A percentile compares a stretch with the other conserved stretches of the same genome.
Conservation (phyloP, 1,140 invertebrate genomes). For the Cotesia chilonis region DNA sequence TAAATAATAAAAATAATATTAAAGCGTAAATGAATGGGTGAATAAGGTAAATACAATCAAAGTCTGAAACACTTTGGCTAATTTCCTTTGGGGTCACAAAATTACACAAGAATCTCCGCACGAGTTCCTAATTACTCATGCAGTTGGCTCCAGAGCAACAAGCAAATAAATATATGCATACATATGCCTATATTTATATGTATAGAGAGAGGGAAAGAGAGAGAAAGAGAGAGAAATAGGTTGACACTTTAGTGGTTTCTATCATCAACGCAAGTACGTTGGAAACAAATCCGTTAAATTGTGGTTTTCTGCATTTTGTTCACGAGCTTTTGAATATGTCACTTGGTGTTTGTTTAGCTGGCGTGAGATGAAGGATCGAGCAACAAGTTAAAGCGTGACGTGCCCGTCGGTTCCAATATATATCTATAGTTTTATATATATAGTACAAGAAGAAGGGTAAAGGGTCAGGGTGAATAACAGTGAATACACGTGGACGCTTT, state of each 20-base stretch:
- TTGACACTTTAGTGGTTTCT: no score
- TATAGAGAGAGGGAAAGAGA: no score
- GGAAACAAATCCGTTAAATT: background rate
- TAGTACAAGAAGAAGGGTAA: background rate
- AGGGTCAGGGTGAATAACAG: background rate
- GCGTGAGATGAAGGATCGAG: constrained; percentile 14
- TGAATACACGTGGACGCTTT: constrained; percentile 9
- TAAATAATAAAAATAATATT: no score
- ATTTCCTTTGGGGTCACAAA: constrained; percentile 41
- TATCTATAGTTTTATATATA: background rate
- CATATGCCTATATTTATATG: background rate
- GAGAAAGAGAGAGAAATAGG: no score
- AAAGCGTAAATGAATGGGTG: no score
- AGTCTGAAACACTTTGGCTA: constrained; percentile 33
- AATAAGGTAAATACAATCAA: no score
- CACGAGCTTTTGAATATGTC: constrained; percentile 10
- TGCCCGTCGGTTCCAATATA: constrained; percentile 1
- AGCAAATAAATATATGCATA: constrained; percentile 6
- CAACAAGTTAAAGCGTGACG: constrained; percentile 22
- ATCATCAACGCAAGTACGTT: background rate
- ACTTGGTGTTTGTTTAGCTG: constrained; percentile 1
- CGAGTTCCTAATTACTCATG: constrained; percentile 44
- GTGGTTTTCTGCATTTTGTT: constrained; percentile 6
- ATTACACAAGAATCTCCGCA: constrained; percentile 43
- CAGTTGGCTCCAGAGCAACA: background rate